These are phyloP conservation scores for Tiliacea aurago DNA, from an alignment of 2,888 invertebrate genomes.

Conservation along the genomic window DNA sequence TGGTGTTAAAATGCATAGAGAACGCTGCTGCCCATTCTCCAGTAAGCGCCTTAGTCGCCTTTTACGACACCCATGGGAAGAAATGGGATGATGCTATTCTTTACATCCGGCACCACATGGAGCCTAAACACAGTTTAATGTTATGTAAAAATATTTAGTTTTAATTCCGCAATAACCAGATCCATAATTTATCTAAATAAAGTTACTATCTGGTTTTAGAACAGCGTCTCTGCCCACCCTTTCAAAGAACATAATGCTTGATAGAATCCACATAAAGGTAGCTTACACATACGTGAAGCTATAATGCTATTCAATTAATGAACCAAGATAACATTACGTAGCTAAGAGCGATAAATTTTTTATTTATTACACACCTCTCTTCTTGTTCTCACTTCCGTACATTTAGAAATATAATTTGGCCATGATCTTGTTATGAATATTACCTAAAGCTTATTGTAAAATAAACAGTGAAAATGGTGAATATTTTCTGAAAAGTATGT, in stretches of 20 bases:
- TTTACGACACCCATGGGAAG: no score
- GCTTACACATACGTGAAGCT: background rate
- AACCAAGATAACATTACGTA: slow-evolving; percentile 35
- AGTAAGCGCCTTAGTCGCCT: no score
- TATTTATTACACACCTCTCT: slow-evolving; percentile 31
- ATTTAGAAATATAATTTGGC: slow-evolving; percentile 34
- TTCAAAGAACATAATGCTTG: background rate
- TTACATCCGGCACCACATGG: no score
- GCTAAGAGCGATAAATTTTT: slow-evolving; percentile 23
- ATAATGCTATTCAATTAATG: slow-evolving; percentile 41
- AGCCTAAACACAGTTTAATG: background rate
- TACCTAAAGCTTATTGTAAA: background rate
- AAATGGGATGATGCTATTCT: no score
- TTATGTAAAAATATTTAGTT: background rate
- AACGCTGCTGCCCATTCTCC: no score
- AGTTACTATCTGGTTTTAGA: background rate
- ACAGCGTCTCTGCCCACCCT: background rate
- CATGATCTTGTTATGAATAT: slow-evolving; percentile 6
- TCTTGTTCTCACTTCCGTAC: slow-evolving; percentile 16
- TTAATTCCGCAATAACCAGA: background rate
- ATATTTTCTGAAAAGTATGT: no score
- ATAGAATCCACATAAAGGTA: background rate
- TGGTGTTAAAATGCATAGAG: no score
- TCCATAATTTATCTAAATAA: background rate
- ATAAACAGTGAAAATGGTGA: background rate